Percentiles rank a stretch among this genome's conserved stretches.
Conservation (phyloP, 2,797 vertebrate genomes). For the Setipinna tenuifilis region DNA sequence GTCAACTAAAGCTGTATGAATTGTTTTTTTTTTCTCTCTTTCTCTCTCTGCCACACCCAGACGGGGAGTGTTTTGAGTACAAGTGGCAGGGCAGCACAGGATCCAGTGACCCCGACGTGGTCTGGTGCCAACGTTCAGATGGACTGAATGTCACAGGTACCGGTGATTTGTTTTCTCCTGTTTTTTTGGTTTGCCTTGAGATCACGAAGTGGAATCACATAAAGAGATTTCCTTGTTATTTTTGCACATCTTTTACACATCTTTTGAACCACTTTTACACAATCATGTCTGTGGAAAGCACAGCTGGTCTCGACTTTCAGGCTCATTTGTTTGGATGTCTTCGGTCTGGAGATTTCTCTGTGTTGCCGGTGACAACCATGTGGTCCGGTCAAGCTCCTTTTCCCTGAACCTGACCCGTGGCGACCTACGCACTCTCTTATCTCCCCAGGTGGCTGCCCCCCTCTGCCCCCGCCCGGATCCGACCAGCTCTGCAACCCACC, state of each 20-base stretch:
- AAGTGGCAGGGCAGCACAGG: conserved; percentile 85
- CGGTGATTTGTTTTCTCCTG: neutral
- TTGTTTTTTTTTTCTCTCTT: neutral
- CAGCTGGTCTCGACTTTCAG: neutral
- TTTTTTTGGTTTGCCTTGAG: neutral
- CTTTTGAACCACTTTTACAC: too few relatives aligned
- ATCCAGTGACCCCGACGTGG: conserved; percentile 78
- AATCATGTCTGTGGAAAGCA: neutral
- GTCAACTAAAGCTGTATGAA: neutral
- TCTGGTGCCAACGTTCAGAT: conserved; percentile 96
- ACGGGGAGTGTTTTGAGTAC: conserved; percentile 92
- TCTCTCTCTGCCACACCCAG: conserved; percentile 64
- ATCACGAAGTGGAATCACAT: neutral
- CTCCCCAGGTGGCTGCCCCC: conserved; percentile 88
- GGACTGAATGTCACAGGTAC: conserved; percentile 94
- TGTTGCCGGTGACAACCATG: neutral
- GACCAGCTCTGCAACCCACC: conserved; percentile 91
- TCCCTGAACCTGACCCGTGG: neutral
- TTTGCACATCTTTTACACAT: neutral
- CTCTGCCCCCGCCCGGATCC: conserved; percentile 79
- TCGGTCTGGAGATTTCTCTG: neutral
- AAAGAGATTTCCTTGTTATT: too few relatives aligned
- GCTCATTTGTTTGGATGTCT: neutral
- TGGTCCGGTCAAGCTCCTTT: neutral
- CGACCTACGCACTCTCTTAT: neutral